A percentile compares a stretch with the other conserved stretches of the same genome.
These are phyloP conservation scores for Tetragnatha versicolor DNA, from an alignment of 1,140 invertebrate genomes.

Conservation along the genomic window DNA sequence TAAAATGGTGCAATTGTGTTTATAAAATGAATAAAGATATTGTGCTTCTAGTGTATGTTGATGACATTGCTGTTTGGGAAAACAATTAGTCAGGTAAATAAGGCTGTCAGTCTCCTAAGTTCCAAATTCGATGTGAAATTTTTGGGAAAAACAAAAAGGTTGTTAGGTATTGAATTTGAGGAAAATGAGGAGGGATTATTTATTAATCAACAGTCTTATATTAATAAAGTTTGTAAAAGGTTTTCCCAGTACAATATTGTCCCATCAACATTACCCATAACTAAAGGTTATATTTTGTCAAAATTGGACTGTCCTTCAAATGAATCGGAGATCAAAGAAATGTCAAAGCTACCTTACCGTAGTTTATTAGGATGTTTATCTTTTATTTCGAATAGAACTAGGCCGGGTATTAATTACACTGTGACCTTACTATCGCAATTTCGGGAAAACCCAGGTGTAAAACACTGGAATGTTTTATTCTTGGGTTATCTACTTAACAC, in stretches of 20 bases:
- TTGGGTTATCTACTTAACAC: background rate
- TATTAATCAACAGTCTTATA: background rate
- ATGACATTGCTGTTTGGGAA: background rate
- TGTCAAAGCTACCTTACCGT: background rate
- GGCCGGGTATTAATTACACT: background rate
- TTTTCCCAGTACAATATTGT: background rate
- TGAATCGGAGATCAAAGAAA: background rate
- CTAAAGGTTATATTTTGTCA: background rate
- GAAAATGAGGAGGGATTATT: background rate
- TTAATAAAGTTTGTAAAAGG: background rate
- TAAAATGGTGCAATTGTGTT: background rate
- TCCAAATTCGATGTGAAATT: background rate
- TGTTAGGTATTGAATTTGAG: background rate
- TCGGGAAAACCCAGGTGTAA: background rate
- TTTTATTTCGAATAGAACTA: background rate
- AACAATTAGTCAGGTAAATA: background rate
- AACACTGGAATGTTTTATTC: slow-evolving; percentile 6
- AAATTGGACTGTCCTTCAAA: background rate
- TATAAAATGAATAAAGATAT: background rate
- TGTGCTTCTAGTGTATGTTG: background rate
- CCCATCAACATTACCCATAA: background rate
- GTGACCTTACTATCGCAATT: slow-evolving; percentile 5
- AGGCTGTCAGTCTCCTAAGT: background rate
- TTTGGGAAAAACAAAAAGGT: background rate
- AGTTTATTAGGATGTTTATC: slow-evolving; percentile 5